Evolutionary conservation across 2,888 invertebrate genomes (phyloP).

Genomic region (Linnaemya tessellans): DNA sequence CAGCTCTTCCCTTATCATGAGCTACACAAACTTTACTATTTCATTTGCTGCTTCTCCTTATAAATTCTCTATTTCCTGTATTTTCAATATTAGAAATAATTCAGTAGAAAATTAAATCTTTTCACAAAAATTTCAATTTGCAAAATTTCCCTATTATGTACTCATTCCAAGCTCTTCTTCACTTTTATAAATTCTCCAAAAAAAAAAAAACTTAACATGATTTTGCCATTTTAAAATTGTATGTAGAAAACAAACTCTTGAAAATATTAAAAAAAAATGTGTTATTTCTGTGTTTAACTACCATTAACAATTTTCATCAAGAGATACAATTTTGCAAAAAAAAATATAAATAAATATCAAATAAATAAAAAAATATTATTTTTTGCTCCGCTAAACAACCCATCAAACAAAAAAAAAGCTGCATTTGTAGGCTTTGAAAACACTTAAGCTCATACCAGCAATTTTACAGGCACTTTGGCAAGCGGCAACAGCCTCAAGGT

Average conservation of each 20-base stretch:
- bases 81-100: no score
- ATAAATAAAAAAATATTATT: background rate
- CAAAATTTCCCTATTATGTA: background rate
- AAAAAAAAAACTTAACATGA: slow-evolving; percentile 44
- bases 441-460: background rate
- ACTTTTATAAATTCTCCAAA: background rate
- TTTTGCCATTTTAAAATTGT: slow-evolving; percentile 36
- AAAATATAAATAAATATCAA: no score
- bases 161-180: background rate
- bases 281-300: slow-evolving; percentile 13
- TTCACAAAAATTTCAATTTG: background rate
- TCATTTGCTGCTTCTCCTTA: no score
- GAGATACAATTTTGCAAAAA: background rate
- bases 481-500: background rate
- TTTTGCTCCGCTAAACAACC: background rate
- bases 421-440: slow-evolving; percentile 5
- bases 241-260: background rate
- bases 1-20: no score
- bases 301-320: slow-evolving; percentile 31
- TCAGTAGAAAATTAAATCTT: no score
- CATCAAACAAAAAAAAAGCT: slow-evolving; percentile 28
- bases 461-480: slow-evolving; percentile 1
- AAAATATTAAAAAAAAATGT: background rate
- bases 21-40: no score
- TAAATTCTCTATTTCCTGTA: no score